phyloP scores from a whole-genome alignment of 2,888 invertebrate species.

The Boloria selene region DNA sequence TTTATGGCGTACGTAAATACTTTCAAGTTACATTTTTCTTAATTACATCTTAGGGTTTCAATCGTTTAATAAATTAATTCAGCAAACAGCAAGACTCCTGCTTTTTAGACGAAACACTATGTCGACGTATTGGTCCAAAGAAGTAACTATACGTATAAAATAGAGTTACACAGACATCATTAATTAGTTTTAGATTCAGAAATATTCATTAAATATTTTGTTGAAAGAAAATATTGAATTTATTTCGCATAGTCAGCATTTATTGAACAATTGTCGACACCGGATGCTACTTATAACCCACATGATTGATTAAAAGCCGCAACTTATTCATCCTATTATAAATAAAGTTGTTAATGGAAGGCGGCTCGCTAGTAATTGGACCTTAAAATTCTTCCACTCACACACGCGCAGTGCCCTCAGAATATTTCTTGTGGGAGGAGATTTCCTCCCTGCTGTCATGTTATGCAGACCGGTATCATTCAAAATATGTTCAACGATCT shows the following conservation, averaged over 20 bases:
- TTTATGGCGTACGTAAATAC: no score
- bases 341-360: conserved; percentile 76
- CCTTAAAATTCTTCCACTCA: conserved; percentile 68
- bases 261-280: conserved; percentile 54
- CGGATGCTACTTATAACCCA: conserved; percentile 64
- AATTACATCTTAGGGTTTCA: no score
- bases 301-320: conserved; percentile 79
- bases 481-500: conserved; percentile 46
- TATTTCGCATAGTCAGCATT: conserved; percentile 33
- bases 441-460: conserved; percentile 45
- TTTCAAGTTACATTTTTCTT: no score
- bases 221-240: conserved; percentile 7
- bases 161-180: neutral
- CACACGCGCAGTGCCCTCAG: conserved; percentile 45
- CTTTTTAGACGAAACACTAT: no score
- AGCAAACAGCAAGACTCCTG: no score
- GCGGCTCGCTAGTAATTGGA: conserved; percentile 70
- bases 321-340: conserved; percentile 73
- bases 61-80: no score
- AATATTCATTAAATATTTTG: neutral
- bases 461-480: conserved; percentile 49
- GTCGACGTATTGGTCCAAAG: no score
- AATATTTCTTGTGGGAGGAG: conserved; percentile 40
- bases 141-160: no score
- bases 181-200: neutral